Evolutionary conservation across 2,888 invertebrate genomes (phyloP).

Genomic region (Polydrusus tereticollis): DNA sequence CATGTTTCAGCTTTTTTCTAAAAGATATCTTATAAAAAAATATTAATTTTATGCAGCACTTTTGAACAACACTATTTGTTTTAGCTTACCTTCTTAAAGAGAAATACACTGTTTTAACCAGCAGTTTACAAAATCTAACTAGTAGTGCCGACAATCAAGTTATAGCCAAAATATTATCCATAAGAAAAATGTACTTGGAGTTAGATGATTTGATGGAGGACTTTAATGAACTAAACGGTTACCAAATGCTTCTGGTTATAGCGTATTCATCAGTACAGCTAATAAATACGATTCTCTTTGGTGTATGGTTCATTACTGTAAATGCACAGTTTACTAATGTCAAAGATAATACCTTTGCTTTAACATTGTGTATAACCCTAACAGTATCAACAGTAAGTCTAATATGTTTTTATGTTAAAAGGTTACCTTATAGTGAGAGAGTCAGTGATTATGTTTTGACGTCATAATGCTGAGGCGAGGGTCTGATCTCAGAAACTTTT

Average conservation of each 20-base stretch:
- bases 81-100: slow-evolving; percentile 5
- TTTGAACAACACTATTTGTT: no score
- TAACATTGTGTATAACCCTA: background rate
- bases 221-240: slow-evolving; percentile 7
- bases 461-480: no score
- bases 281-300: slow-evolving; percentile 1
- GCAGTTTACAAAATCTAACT: background rate
- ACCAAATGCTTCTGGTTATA: background rate
- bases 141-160: no score
- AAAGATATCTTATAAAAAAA: no score
- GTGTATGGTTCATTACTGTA: background rate
- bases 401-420: background rate
- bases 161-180: background rate
- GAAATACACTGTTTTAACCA: background rate
- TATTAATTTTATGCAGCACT: no score
- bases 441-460: no score
- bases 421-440: no score
- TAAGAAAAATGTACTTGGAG: slow-evolving; percentile 11
- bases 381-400: background rate
- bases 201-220: slow-evolving; percentile 13
- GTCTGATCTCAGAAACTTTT: no score
- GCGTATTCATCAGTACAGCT: slow-evolving; percentile 4
- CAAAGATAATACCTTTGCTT: background rate
- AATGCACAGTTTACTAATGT: background rate
- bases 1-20: no score